Percentiles rank a stretch among this genome's conserved stretches.
These are phyloP conservation scores for Aphelenchoides avenae DNA, from an alignment of 1,140 invertebrate species.

Conservation along the genomic window DNA sequence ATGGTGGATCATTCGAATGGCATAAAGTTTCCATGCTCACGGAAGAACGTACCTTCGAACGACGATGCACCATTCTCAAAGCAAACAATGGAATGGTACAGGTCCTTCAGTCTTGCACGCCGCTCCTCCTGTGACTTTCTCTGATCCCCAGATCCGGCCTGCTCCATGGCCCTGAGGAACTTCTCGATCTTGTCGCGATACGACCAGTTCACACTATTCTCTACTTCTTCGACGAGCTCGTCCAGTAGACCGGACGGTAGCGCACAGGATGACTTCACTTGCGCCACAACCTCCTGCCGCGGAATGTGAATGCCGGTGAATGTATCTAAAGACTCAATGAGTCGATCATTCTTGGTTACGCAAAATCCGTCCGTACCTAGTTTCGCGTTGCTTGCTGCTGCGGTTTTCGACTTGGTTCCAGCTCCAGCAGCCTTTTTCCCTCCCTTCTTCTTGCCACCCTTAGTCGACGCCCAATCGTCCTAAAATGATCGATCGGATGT, in stretches of 20 bases:
- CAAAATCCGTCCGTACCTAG: too few species aligned
- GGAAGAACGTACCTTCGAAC: conserved; percentile 16
- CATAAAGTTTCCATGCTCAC: too few species aligned
- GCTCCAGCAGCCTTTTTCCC: conserved; percentile 27
- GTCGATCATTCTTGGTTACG: too few species aligned
- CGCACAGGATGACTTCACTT: not conserved
- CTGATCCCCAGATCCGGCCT: conserved; percentile 13
- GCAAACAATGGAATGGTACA: conserved; percentile 31
- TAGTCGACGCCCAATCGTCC: conserved; percentile 33
- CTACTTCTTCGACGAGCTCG: conserved; percentile 24
- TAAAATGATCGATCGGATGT: conserved; percentile 18
- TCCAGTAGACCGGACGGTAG: conserved; percentile 23
- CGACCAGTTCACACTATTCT: conserved; percentile 6
- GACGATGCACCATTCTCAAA: conserved; percentile 26
- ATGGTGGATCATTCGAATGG: conserved; percentile 15
- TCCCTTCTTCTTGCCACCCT: conserved; percentile 35
- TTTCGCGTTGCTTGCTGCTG: not conserved
- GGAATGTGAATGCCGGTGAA: too few species aligned
- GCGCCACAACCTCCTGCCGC: conserved; percentile 3
- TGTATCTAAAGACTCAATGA: too few species aligned
- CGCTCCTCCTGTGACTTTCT: conserved; percentile 21
- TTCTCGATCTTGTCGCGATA: conserved; percentile 23
- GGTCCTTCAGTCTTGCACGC: not conserved
- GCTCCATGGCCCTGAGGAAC: conserved; percentile 2
- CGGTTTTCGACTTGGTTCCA: conserved; percentile 12